phyloP scores from a whole-genome alignment of 2,797 vertebrate genomes.

The Thunnus albacares region DNA sequence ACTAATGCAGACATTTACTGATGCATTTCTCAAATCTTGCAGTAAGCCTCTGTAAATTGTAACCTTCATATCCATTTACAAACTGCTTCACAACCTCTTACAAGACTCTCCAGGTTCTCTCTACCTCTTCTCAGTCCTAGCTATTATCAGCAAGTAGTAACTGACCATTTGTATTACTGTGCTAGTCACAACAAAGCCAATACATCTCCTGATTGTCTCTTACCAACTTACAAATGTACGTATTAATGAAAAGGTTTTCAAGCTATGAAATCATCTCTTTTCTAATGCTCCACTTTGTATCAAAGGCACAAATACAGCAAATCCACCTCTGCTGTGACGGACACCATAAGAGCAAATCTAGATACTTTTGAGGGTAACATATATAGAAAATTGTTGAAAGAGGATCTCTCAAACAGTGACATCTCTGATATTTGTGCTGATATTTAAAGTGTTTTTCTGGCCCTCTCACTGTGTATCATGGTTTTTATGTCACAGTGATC shows the following conservation, averaged over 20 bases:
- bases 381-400: not conserved
- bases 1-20: not conserved
- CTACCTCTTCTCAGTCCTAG: not conserved
- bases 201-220: conserved; percentile 1
- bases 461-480: not conserved
- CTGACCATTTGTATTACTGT: not conserved
- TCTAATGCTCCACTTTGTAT: not conserved
- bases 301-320: conserved; percentile 20
- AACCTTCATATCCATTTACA: not conserved
- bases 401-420: not conserved
- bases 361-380: not conserved
- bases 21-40: not conserved
- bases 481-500: conserved; percentile 82
- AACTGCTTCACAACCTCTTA: not conserved
- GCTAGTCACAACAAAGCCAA: conserved; percentile 17
- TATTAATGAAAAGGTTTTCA: not conserved
- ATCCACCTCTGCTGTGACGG: not conserved
- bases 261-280: not conserved
- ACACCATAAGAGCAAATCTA: not conserved
- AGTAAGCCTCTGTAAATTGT: not conserved
- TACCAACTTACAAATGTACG: not conserved
- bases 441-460: conserved; percentile 25
- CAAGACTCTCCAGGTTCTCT: not conserved
- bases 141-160: not conserved
- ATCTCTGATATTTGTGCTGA: not conserved